These are phyloP conservation scores for Eupithecia abbreviata DNA, from an alignment of 2,888 invertebrate genomes.

Conservation along the genomic window DNA sequence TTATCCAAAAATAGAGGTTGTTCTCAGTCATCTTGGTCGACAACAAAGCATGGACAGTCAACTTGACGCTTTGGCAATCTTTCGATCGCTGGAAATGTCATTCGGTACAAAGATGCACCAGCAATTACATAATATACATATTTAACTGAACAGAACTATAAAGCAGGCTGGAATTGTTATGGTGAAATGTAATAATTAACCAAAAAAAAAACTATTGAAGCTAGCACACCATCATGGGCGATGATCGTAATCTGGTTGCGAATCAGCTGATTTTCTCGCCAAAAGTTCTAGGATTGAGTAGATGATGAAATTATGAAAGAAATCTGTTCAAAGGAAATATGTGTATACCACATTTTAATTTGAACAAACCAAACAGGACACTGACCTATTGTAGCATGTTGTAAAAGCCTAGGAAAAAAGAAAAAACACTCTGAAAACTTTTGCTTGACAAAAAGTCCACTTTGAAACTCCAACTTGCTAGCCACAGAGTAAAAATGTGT, in stretches of 20 bases:
- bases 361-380: not conserved
- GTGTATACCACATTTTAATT: not conserved
- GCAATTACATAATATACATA: too few species aligned
- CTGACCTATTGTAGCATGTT: not conserved
- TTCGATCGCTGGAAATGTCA: not conserved
- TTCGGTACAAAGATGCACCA: too few species aligned
- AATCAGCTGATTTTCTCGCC: too few species aligned
- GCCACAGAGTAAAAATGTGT: conserved; percentile 39
- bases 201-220: too few species aligned
- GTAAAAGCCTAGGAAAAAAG: not conserved
- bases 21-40: not conserved
- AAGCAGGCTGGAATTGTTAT: too few species aligned
- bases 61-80: not conserved
- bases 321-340: not conserved
- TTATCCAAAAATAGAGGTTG: not conserved
- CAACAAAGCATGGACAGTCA: not conserved
- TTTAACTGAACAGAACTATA: too few species aligned
- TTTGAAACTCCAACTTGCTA: conserved; percentile 17
- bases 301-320: not conserved
- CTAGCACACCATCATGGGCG: too few species aligned
- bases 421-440: not conserved
- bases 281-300: too few species aligned
- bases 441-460: conserved; percentile 1
- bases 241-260: too few species aligned
- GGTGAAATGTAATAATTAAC: too few species aligned